These are phyloP conservation scores for Caenorhabditis angaria DNA, from an alignment of 2,888 invertebrate genomes.

Conservation along the genomic window DNA sequence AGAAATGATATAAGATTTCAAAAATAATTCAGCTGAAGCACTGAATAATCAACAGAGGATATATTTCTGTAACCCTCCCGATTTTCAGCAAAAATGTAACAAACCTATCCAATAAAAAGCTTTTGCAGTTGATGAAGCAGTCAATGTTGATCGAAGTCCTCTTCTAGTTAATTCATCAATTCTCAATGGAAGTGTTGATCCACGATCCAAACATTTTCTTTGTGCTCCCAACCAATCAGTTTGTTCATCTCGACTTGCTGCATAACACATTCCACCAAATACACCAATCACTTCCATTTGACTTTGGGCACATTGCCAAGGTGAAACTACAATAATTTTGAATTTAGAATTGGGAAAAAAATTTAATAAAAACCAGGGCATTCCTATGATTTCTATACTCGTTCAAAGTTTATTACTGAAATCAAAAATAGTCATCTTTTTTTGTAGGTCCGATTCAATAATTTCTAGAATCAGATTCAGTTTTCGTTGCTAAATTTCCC, in stretches of 20 bases:
- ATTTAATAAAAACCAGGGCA: too few species aligned
- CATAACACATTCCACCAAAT: slow-evolving; percentile 57
- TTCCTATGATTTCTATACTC: too few species aligned
- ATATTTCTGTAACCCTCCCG: too few species aligned
- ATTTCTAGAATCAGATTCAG: too few species aligned
- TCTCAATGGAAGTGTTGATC: slow-evolving; percentile 45
- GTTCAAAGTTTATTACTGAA: too few species aligned
- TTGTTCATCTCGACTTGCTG: slow-evolving; percentile 55
- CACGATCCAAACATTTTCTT: slow-evolving; percentile 53
- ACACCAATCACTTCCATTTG: slow-evolving; percentile 62
- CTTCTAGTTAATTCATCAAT: slow-evolving; percentile 39
- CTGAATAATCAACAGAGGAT: too few species aligned
- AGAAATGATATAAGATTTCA: too few species aligned
- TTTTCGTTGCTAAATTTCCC: too few species aligned
- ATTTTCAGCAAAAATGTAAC: too few species aligned
- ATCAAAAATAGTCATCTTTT: too few species aligned
- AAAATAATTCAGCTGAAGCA: too few species aligned
- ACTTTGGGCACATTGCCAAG: slow-evolving; percentile 64
- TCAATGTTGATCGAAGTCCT: slow-evolving; percentile 50
- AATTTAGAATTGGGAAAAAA: neutral
- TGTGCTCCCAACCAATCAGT: slow-evolving; percentile 61
- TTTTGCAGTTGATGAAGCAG: slow-evolving; percentile 38
- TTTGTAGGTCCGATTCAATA: too few species aligned
- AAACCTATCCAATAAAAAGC: slow-evolving; percentile 67
- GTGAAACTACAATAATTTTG: slow-evolving; percentile 46